Evolutionary conservation across 2,113 vertebrate species (phyloP), one percentile per base, ranked within the genome.

Genomic region (Onychorhynchus coronatus): DNA sequence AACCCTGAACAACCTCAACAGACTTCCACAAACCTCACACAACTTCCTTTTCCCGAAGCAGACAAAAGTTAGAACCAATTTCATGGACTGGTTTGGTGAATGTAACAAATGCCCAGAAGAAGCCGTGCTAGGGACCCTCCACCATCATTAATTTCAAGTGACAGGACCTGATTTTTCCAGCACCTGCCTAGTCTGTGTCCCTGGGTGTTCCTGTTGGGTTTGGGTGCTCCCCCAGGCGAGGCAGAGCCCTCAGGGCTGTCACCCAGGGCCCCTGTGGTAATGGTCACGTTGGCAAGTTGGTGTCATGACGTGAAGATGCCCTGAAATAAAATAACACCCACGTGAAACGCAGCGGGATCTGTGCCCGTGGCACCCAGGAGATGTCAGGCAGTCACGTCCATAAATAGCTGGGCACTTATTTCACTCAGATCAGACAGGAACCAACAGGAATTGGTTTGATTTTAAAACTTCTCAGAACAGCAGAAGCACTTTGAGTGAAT

Each of bases 331-430:
- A 8, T 47, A 66, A 35, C 67, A 10, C 66, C 55, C 50, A 56
- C 8, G 0, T 20, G 8, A 50, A 78, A 82, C 65, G 23, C 5
- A n/a, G n/a, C 8, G 0, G 0, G 63, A 23, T 56, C 33, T 62
- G 61, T 8, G 37, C 46, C 72, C 41, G 2, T 5, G 30, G 61
- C 58, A 65, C 41, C 39, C 77, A 93, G 95, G 92, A 95, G 85
- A 56, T 91, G 78, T 65, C 84, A 85, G 30, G 91, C 81, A 31
- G 50, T 73, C 79, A 65, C 6, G 19, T 88, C 95, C 91, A 83
- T 79, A 76, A 79, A 52, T 91, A 90, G 67, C 66, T 3, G n/a
- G 58, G 56, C 71, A 76, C 78, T 91, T 9, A 1, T 31, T 68
- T 44, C 19, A 5, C 39, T 80, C n/a, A 62, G 46, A 85, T 81